These are phyloP conservation scores for Platalea minor DNA, from an alignment of 2,797 vertebrate genomes.

Conservation along the genomic window DNA sequence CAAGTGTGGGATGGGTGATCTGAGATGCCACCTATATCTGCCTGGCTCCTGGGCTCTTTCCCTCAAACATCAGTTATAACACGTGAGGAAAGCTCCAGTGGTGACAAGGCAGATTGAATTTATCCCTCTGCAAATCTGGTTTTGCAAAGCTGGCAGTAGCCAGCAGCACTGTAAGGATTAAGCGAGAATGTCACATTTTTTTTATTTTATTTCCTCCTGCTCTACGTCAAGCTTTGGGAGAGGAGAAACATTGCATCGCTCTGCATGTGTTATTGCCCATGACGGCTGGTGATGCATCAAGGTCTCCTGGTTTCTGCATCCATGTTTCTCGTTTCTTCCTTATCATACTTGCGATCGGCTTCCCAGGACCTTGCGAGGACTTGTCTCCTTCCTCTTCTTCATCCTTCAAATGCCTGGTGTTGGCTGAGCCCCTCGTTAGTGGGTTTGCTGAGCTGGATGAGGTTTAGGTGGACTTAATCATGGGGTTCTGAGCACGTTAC, in stretches of 20 bases:
- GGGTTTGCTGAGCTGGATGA: neutral
- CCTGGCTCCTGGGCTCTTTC: neutral
- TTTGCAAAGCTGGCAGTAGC: neutral
- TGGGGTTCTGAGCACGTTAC: neutral
- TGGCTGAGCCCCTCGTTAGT: neutral
- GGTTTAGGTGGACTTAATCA: neutral
- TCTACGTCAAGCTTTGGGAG: neutral
- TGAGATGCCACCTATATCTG: neutral
- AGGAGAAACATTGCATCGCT: neutral
- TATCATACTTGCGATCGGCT: rapidly evolving
- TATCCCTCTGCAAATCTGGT: neutral
- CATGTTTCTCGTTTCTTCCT: neutral
- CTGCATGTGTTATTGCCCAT: neutral
- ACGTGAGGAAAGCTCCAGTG: neutral
- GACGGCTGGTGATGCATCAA: neutral
- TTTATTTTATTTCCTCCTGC: neutral
- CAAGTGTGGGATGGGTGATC: neutral
- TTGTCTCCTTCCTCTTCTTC: neutral
- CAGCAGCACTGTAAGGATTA: neutral
- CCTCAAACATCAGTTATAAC: rapidly evolving
- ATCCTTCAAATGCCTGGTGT: neutral
- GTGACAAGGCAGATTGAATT: neutral
- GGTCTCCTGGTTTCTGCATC: neutral
- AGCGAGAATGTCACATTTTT: neutral
- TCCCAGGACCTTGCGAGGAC: neutral